Evolutionary conservation across 2,797 vertebrate species (phyloP).

Genomic region (Chloroceryle inda): DNA sequence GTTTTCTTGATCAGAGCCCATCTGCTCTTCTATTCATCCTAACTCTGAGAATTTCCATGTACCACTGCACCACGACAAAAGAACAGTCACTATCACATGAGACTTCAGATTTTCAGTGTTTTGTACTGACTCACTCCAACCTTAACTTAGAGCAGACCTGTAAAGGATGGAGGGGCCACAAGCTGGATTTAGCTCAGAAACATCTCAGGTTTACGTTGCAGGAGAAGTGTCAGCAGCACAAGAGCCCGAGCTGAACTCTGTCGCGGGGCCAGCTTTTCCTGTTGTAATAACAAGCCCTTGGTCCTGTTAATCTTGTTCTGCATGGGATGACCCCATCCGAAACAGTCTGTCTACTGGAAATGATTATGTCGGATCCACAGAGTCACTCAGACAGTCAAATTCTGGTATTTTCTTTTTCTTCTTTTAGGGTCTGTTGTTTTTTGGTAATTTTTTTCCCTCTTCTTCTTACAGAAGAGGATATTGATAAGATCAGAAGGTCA

Average conservation of each 20-base stretch:
- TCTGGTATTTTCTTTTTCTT: neutral
- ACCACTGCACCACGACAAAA: neutral
- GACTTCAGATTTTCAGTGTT: neutral
- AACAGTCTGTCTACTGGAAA: neutral
- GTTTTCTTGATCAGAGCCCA: slow-evolving; percentile 1
- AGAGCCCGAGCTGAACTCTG: neutral
- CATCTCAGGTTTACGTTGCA: neutral
- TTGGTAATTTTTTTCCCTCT: no score
- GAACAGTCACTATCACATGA: neutral
- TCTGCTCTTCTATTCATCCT: neutral
- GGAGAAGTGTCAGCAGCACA: neutral
- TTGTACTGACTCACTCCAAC: neutral
- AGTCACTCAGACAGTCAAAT: neutral
- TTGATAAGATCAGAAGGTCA: neutral
- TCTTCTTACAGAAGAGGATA: neutral
- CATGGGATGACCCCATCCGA: neutral
- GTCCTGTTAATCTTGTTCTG: neutral
- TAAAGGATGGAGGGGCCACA: neutral
- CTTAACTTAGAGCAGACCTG: neutral
- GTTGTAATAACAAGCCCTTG: neutral
- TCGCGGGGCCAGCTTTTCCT: neutral
- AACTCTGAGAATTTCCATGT: neutral
- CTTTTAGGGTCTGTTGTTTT: neutral
- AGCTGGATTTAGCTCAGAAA: neutral
- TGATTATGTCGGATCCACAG: neutral